These are phyloP conservation scores for Vireo altiloquus DNA, from an alignment of 2,113 vertebrate genomes.

Conservation along the genomic window DNA sequence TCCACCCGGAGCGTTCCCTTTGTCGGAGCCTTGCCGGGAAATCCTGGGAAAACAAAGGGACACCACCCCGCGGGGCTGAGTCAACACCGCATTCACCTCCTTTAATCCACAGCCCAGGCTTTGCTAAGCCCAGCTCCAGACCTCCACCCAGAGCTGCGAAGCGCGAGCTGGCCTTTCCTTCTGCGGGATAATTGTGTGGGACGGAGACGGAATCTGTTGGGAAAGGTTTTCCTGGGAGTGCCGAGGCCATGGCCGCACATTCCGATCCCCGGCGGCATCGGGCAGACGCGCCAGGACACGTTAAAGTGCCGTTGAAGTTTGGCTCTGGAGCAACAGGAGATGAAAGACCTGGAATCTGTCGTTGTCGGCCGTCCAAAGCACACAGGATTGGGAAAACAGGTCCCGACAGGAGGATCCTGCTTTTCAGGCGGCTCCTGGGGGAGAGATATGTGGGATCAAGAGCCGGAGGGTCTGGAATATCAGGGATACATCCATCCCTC, in stretches of 20 bases:
- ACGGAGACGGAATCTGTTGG: slow-evolving; percentile 10
- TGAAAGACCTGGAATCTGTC: neutral
- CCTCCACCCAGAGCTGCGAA: neutral
- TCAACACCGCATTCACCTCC: slow-evolving; percentile 50
- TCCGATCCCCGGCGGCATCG: neutral
- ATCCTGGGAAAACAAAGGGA: slow-evolving; percentile 51
- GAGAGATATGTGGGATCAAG: accelerated
- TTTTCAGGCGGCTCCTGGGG: neutral
- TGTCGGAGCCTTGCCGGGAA: slow-evolving; percentile 23
- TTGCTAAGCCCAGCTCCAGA: slow-evolving; percentile 16
- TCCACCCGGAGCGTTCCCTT: slow-evolving; percentile 40
- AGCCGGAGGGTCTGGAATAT: neutral
- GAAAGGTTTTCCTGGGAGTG: neutral
- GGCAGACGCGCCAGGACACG: neutral
- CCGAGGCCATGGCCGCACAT: accelerated
- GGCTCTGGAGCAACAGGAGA: neutral
- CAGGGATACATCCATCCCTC: accelerated
- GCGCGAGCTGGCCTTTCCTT: neutral
- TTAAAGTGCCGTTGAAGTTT: neutral
- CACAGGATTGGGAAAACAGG: neutral
- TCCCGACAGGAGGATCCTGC: accelerated
- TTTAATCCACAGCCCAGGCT: slow-evolving; percentile 30
- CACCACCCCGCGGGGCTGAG: slow-evolving; percentile 43
- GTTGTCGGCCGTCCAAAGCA: neutral
- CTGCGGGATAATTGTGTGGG: neutral